Percentiles rank a stretch among this genome's conserved stretches.
phyloP scores from a whole-genome alignment of 2,797 vertebrate genomes.

The Scolopax bukidnonensis region DNA sequence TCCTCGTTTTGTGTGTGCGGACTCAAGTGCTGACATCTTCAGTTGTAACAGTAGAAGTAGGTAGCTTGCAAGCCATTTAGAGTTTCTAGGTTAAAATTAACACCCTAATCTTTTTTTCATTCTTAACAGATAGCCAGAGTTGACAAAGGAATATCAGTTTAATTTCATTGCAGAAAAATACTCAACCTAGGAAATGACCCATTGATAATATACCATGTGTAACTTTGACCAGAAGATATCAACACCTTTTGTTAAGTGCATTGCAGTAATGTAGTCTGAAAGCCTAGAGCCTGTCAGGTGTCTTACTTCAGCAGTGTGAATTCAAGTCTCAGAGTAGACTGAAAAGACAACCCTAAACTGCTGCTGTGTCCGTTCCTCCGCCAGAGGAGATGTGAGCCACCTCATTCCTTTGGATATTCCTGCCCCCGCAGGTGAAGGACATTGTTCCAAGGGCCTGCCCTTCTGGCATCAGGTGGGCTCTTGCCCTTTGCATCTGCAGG shows the following conservation, averaged over 20 bases:
- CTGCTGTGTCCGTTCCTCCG: neutral
- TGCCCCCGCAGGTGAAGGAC: neutral
- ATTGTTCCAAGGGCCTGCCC: neutral
- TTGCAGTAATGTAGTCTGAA: neutral
- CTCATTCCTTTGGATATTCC: neutral
- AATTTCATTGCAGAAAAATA: neutral
- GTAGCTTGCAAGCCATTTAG: neutral
- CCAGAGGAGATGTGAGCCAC: neutral
- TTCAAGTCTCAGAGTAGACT: neutral
- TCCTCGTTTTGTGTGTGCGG: neutral
- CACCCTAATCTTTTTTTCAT: neutral
- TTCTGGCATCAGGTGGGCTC: neutral
- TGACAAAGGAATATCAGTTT: neutral
- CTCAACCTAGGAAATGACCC: neutral
- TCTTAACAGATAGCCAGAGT: neutral
- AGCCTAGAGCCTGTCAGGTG: neutral
- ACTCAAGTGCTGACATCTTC: neutral
- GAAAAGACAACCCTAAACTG: neutral
- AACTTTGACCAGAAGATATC: neutral
- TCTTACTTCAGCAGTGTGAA: neutral
- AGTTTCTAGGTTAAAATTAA: neutral
- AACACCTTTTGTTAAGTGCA: neutral
- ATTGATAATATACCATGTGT: accelerated
- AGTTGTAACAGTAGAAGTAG: neutral
- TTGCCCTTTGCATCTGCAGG: neutral